phyloP scores from a whole-genome alignment of 2,113 vertebrate genomes.

The Danionella cerebrum region DNA sequence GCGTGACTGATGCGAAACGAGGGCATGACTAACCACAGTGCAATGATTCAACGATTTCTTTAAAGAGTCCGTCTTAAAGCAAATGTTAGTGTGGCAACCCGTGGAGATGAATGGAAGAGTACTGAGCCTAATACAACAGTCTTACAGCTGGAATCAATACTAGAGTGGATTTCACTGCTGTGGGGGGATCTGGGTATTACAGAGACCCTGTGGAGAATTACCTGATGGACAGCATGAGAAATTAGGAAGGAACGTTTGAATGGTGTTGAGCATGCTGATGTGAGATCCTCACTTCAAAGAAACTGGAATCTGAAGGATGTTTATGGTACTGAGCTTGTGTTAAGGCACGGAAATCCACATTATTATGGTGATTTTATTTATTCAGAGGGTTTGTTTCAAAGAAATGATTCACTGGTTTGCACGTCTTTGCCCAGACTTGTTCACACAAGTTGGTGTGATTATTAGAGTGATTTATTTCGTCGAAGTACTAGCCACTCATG shows the following conservation, averaged over 20 bases:
- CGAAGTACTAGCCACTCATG: background rate
- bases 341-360: background rate
- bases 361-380: background rate
- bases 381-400: background rate
- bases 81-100: conserved; percentile 1
- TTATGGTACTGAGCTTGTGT: background rate
- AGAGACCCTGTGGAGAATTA: conserved; percentile 17
- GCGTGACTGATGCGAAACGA: conserved; percentile 7
- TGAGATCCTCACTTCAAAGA: background rate
- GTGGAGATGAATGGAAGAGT: conserved; percentile 3
- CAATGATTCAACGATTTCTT: background rate
- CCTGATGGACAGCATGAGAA: conserved; percentile 28
- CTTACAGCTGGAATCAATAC: conserved; percentile 31
- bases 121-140: conserved; percentile 5
- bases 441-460: background rate
- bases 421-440: background rate
- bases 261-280: conserved; percentile 13
- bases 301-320: background rate
- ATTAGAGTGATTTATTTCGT: background rate
- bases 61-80: background rate
- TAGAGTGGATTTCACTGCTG: conserved; percentile 11
- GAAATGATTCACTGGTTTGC: background rate
- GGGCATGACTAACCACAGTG: conserved; percentile 11
- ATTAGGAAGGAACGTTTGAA: conserved; percentile 11
- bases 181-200: conserved; percentile 12